Evolutionary conservation across 2,888 invertebrate species (phyloP), one percentile per base, ranked within the genome.

Genomic region (Digitonthophagus gazella): DNA sequence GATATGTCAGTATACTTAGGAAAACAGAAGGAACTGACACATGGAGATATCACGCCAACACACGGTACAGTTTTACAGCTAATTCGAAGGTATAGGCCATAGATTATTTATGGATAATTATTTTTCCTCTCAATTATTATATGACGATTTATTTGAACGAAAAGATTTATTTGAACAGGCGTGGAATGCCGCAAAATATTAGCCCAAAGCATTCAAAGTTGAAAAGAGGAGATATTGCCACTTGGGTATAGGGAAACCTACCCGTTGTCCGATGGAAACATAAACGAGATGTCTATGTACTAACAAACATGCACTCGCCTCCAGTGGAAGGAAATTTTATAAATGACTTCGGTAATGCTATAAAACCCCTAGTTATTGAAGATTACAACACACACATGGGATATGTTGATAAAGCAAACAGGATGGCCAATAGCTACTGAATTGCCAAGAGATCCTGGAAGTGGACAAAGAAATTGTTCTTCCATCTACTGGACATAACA

Each of bases 1-100:
- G 64, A 65, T 55, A 20, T 65, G 14, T 68, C 68, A 64, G 22
- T 71, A 19, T 71, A 72, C 56, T 66, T 44, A 2, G 28, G 28
- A 44, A 44, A 44, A 5, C 28, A 44, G 11, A 44, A 11, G 1
- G 8, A 44, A 44, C 28, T 44, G 28, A 11, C 28, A 44, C 6
- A 44, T 44, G 28, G 28, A 2, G 28, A 44, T 8, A 44, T 44
- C 28, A 44, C 28, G 28, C 8, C 28, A 44, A 11, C 1, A 11
- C 2, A 44, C 6, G 28, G 22, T 22, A 22, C 22, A 22, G 22
- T 22, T 22, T 6, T 22, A 4, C 22, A 22, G 6, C 22, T 22
- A 22, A 6, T 22, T 22, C 4, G 22, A 22, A n/a, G n/a, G 28
- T 44, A 11, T 44, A 8, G 28, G 28, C 28, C 28, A 44, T 44